Percentiles rank a stretch among this genome's conserved stretches.
phyloP scores from a whole-genome alignment of 2,797 vertebrate species.

The Nannoperca obscura region DNA sequence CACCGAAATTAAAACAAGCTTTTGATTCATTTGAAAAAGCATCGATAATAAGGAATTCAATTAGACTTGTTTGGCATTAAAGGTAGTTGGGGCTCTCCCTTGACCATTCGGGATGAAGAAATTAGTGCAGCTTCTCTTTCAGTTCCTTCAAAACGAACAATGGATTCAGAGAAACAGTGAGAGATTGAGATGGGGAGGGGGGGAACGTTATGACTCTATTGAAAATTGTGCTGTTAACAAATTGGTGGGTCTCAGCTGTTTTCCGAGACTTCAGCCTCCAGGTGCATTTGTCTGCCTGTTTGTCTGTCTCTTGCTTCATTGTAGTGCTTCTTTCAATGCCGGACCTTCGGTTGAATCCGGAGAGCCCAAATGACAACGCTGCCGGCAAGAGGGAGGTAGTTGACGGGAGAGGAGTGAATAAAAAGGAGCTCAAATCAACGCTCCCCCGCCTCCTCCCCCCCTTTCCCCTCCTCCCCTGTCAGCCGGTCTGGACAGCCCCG shows the following conservation, averaged over 20 bases:
- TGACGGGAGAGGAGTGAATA: slow-evolving; percentile 69
- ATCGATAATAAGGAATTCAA: slow-evolving; percentile 59
- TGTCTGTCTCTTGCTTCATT: slow-evolving; percentile 65
- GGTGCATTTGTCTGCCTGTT: slow-evolving; percentile 74
- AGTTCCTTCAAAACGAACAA: slow-evolving; percentile 58
- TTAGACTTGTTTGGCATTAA: slow-evolving; percentile 71
- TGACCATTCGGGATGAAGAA: slow-evolving; percentile 48
- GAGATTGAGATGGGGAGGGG: slow-evolving; percentile 20
- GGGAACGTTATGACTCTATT: slow-evolving; percentile 52
- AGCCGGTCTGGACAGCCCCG: slow-evolving; percentile 74
- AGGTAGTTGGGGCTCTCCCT: slow-evolving; percentile 47
- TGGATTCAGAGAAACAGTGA: slow-evolving; percentile 35
- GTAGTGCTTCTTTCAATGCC: slow-evolving; percentile 63
- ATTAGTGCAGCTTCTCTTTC: slow-evolving; percentile 46
- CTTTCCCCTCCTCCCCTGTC: slow-evolving; percentile 60
- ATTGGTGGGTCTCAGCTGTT: slow-evolving; percentile 81
- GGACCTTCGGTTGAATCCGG: slow-evolving; percentile 70
- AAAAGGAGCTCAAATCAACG: slow-evolving; percentile 64
- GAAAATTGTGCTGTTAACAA: slow-evolving; percentile 73
- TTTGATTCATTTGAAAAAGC: slow-evolving; percentile 60
- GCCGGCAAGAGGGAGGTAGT: slow-evolving; percentile 64
- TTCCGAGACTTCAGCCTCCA: slow-evolving; percentile 71
- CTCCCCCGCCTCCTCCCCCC: slow-evolving; percentile 20
- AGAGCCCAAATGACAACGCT: slow-evolving; percentile 81
- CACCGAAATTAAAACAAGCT: slow-evolving; percentile 66